Conservation (phyloP, 2,797 vertebrate species). For the Salmo trutta region DNA sequence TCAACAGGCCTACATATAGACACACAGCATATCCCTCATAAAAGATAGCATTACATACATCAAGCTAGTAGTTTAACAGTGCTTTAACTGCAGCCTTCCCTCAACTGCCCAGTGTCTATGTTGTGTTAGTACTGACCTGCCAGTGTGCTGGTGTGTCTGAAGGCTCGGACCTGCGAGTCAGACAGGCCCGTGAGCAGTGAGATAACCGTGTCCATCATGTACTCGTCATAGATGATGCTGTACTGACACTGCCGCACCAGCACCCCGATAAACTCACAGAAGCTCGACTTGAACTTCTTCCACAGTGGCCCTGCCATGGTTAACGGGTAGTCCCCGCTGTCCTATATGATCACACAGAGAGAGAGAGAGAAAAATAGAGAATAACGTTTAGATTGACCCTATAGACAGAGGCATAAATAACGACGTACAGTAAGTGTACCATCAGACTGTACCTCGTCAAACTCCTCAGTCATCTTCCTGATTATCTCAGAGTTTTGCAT, state of each 20-base stretch:
- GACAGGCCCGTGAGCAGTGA: slow-evolving; percentile 97
- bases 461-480: slow-evolving; percentile 99
- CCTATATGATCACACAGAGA: slow-evolving; percentile 58
- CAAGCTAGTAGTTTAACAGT: neutral
- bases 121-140: slow-evolving; percentile 79
- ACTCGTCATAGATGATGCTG: slow-evolving; percentile 99
- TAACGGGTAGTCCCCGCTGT: slow-evolving; percentile 97
- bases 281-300: slow-evolving; percentile 99
- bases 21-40: neutral
- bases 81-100: neutral
- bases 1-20: neutral
- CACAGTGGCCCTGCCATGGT: slow-evolving; percentile 98
- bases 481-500: slow-evolving; percentile 99
- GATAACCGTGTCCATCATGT: slow-evolving; percentile 99
- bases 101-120: neutral
- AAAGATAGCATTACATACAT: neutral
- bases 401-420: neutral
- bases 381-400: no score
- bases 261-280: slow-evolving; percentile 98
- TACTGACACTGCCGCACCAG: slow-evolving; percentile 98
- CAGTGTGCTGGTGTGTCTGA: slow-evolving; percentile 98
- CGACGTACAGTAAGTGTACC: neutral
- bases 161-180: slow-evolving; percentile 97
- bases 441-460: slow-evolving; percentile 89
- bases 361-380: no score